These are phyloP conservation scores for Jaculus jaculus DNA, from an alignment of 2,113 vertebrate genomes.

Conservation along the genomic window DNA sequence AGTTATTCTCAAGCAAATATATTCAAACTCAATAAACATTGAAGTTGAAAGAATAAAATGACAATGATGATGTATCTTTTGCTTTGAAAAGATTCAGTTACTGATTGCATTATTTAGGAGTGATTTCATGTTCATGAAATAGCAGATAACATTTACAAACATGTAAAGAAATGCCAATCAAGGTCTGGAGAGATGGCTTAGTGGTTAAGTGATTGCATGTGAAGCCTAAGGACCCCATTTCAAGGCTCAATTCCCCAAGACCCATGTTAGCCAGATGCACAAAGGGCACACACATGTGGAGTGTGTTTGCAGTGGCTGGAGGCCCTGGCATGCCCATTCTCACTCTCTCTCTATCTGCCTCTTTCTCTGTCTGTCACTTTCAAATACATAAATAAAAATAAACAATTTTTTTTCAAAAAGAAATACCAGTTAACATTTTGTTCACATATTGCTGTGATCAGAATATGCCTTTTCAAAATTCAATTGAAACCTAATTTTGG, in stretches of 20 bases:
- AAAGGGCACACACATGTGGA: no score
- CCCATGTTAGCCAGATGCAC: no score
- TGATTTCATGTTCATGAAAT: background rate
- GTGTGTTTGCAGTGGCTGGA: no score
- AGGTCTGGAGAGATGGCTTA: no score
- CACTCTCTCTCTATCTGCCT: no score
- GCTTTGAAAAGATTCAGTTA: conserved; percentile 1
- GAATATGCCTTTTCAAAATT: background rate
- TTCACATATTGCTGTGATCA: background rate
- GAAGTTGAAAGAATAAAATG: background rate
- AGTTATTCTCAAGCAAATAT: background rate
- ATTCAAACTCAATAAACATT: background rate
- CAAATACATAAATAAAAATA: no score
- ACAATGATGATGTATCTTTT: background rate
- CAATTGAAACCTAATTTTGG: background rate
- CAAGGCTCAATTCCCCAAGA: no score
- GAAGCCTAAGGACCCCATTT: no score
- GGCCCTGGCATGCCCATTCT: no score
- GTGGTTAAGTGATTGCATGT: no score
- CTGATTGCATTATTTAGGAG: background rate
- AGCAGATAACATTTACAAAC: background rate
- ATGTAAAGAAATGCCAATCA: background rate
- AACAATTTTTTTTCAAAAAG: no score
- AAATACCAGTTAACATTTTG: background rate
- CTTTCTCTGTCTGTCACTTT: no score